Base-by-base conservation (phyloP, 2,888 invertebrate genomes). In the Temnothorax ravouxi region DNA sequence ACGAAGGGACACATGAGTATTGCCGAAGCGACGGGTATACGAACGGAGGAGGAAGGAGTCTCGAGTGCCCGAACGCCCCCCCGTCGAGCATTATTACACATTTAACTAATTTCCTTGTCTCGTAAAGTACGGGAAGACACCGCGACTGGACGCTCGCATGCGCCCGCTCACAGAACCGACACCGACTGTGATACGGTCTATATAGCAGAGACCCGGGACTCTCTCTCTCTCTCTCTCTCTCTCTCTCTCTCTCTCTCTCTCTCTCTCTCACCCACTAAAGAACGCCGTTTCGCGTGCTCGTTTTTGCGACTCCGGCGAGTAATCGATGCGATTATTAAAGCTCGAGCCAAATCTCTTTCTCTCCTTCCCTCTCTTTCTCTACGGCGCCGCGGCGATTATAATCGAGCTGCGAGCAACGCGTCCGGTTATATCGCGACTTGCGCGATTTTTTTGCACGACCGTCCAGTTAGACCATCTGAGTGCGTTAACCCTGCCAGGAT, bases 61-160 rank as follows among this genome's bases (percentile, higher is more conserved):
- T 47, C 77, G 88, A 87, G 59, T 34, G 56, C 76, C 75, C 67
- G 54, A 41, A 59, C 64, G 69, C 9, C 67, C 86, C 64, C 64
- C 89, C 91, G 91, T 88, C 64, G 92, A 85, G 92, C 90, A 89
- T 93, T 93, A 94, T 93, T 93, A 93, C 92, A 91, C 91, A 93
- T 93, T 94, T 91, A 94, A 93, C 93, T 93, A 94, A 94, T 94
- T 93, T 93, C 92, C 92, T 89, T 93, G 93, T 93, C 93, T 93
- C 93, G 90, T 93, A 93, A 94, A 93, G 88, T 90, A 91, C 85
- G 86, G 84, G 88, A 91, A 91, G 91, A 92, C 90, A 87, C 85
- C 88, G 72, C 88, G 72, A 79, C 83, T 74, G 85, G 72, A 85
- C 29, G 72, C 82, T 79, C 84, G 38, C 21, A 83, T 52, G 84